Evolutionary conservation across 64 coral and sea anemone species (phyloP).

Genomic region (Trachythela sp.): DNA sequence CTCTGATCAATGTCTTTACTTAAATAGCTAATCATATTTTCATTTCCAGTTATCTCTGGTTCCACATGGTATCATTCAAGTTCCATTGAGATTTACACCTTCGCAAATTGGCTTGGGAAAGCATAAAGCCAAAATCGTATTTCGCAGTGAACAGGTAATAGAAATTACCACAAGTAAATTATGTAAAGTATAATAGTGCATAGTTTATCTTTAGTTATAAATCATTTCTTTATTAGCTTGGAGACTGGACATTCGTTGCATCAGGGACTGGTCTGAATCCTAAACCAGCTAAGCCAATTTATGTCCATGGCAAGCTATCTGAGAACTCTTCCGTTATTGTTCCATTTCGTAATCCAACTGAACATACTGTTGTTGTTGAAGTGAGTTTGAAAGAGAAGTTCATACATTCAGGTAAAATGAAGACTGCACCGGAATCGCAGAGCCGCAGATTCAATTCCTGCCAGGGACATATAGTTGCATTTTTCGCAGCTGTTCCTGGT

Average conservation of each 20-base stretch:
- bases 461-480: no score
- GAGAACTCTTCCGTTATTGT: conserved; percentile 84
- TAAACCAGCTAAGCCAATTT: conserved; percentile 67
- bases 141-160: conserved; percentile 78
- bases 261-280: conserved; percentile 86
- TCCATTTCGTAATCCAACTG: conserved; percentile 89
- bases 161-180: not conserved
- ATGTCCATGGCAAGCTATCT: conserved; percentile 71
- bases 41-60: conserved; percentile 51
- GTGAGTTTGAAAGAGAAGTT: conserved; percentile 75
- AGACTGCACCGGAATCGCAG: no score
- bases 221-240: conserved; percentile 55
- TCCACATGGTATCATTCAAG: conserved; percentile 53
- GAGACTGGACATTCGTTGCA: conserved; percentile 79
- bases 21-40: not conserved
- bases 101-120: conserved; percentile 68
- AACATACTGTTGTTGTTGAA: conserved; percentile 74
- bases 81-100: conserved; percentile 89
- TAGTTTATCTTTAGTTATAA: no score
- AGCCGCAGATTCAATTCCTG: no score
- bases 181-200: no score
- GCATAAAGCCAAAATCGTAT: conserved; percentile 74
- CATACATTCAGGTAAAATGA: conserved; percentile 41
- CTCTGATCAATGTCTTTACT: no score
- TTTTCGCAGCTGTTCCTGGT: no score